Conservation (phyloP, 1,140 invertebrate genomes). For the Oedothorax gibbosus region DNA sequence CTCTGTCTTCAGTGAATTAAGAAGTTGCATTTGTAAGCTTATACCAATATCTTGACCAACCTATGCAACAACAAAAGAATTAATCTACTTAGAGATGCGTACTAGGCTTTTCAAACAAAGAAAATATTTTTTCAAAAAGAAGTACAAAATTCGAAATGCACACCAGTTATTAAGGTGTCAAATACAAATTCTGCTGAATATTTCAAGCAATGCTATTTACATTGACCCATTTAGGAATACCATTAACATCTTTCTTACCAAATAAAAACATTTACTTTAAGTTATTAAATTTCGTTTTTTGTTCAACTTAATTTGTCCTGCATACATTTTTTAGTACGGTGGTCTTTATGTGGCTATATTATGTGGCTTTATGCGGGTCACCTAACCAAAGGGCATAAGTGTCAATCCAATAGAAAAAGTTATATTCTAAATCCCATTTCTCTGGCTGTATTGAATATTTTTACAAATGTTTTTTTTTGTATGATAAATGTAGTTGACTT, state of each 20-base stretch:
- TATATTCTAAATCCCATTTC: too few species aligned
- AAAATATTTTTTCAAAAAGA: background rate
- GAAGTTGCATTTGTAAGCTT: background rate
- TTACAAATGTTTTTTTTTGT: too few species aligned
- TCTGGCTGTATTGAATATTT: too few species aligned
- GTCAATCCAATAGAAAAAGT: too few species aligned
- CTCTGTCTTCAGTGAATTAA: slow-evolving; percentile 1
- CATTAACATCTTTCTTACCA: background rate
- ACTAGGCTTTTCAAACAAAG: background rate
- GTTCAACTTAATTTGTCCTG: too few species aligned
- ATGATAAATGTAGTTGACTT: too few species aligned
- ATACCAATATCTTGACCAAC: slow-evolving; percentile 17
- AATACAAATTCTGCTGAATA: background rate
- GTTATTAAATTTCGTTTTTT: too few species aligned
- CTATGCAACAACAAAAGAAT: background rate
- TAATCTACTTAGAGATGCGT: background rate
- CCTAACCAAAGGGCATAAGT: too few species aligned
- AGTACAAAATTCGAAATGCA: background rate
- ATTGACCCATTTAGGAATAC: background rate
- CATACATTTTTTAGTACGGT: too few species aligned
- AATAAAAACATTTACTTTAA: too few species aligned
- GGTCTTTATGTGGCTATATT: too few species aligned
- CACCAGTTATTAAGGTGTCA: background rate
- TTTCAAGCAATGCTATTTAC: background rate
- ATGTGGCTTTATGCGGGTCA: too few species aligned